phyloP scores from a whole-genome alignment of 2,113 vertebrate species.

The Phaetusa simplex region DNA sequence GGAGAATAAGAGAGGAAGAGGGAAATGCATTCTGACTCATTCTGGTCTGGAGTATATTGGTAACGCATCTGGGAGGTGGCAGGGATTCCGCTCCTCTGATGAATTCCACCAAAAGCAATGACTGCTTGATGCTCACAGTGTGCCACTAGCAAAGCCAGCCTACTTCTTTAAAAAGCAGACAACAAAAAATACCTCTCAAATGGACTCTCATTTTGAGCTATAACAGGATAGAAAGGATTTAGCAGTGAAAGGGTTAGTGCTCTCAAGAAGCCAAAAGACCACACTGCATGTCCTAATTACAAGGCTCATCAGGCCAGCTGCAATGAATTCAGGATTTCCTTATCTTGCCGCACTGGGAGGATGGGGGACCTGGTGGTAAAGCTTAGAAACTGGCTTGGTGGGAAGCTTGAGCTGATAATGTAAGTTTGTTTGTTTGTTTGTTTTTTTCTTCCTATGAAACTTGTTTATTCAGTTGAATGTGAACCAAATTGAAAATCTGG shows the following conservation, averaged over 20 bases:
- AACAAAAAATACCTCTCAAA: neutral
- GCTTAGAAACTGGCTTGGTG: neutral
- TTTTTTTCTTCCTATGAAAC: neutral
- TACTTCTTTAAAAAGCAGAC: neutral
- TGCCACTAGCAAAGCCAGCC: neutral
- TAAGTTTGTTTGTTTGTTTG: neutral
- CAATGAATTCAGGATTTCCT: conserved; percentile 43
- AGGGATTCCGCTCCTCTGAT: neutral
- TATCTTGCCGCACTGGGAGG: conserved; percentile 16
- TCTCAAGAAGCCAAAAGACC: neutral
- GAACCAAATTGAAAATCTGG: neutral
- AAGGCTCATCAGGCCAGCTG: conserved; percentile 48
- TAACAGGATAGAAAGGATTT: neutral
- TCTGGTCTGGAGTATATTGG: neutral
- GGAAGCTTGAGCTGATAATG: neutral
- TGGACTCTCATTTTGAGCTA: neutral
- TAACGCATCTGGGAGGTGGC: neutral
- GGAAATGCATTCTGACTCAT: neutral
- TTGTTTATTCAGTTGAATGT: neutral
- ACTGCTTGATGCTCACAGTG: neutral
- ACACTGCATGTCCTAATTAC: conserved; percentile 40
- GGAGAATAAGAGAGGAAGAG: neutral
- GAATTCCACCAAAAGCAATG: neutral
- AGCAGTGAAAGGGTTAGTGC: conserved; percentile 39
- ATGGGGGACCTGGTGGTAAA: neutral